phyloP scores from a whole-genome alignment of 2,797 vertebrate species.

The Galaxias olidus region DNA sequence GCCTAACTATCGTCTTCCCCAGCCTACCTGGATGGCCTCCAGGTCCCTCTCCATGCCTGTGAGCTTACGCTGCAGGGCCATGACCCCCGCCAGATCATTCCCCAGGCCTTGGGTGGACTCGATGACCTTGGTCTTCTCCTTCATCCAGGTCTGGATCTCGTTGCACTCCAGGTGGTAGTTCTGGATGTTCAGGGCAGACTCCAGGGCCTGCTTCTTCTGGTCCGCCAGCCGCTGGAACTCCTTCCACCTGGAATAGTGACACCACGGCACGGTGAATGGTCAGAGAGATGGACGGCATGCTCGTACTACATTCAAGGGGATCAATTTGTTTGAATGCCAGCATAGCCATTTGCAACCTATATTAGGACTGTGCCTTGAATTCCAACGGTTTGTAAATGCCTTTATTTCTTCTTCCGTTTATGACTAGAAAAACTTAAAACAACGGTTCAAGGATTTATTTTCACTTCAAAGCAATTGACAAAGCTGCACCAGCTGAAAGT shows the following conservation, averaged over 20 bases:
- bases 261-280: neutral
- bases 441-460: no score
- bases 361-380: no score
- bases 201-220: conserved; percentile 85
- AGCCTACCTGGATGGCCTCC: conserved; percentile 88
- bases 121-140: conserved; percentile 94
- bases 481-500: no score
- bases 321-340: neutral
- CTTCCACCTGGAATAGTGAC: conserved; percentile 84
- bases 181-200: conserved; percentile 90
- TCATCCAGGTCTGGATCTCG: conserved; percentile 94
- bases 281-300: neutral
- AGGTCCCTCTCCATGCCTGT: conserved; percentile 91
- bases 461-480: no score
- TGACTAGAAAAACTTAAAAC: no score
- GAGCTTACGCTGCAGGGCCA: conserved; percentile 92
- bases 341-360: no score
- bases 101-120: conserved; percentile 93
- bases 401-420: no score
- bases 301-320: neutral
- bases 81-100: conserved; percentile 90
- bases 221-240: conserved; percentile 84
- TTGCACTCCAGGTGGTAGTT: conserved; percentile 96
- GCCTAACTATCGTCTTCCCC: conserved; percentile 48
- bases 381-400: no score